A percentile compares a stretch with the other conserved stretches of the same genome.
These are phyloP conservation scores for Heteronetta atricapilla DNA, from an alignment of 2,113 vertebrate species.

Conservation along the genomic window DNA sequence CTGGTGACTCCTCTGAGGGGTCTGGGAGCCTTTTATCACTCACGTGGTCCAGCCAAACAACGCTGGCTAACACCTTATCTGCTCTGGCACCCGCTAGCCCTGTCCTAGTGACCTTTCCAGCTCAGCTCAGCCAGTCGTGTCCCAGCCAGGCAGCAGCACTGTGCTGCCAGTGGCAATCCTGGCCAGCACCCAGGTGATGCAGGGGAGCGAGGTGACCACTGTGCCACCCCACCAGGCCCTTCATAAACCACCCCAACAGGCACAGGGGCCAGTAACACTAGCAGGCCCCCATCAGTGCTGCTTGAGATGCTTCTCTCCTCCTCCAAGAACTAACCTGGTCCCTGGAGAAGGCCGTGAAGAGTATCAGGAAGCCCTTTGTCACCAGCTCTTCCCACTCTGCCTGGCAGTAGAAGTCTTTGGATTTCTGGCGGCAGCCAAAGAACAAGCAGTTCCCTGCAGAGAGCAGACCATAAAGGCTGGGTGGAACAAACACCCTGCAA, in stretches of 20 bases:
- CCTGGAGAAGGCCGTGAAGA: conserved; percentile 93
- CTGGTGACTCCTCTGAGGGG: neutral
- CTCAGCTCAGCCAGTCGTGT: neutral
- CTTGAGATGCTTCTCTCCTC: neutral
- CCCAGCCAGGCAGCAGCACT: neutral
- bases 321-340: conserved; percentile 85
- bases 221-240: neutral
- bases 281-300: neutral
- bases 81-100: neutral
- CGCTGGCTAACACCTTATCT: neutral
- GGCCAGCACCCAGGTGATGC: neutral
- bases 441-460: conserved; percentile 86
- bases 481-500: neutral
- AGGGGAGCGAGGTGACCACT: neutral
- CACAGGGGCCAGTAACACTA: neutral
- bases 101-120: neutral
- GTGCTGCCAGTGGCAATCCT: neutral
- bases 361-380: conserved; percentile 73
- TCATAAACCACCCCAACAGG: neutral
- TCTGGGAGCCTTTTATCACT: neutral
- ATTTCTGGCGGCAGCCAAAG: conserved; percentile 88
- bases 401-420: conserved; percentile 90
- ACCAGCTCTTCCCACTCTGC: conserved; percentile 86
- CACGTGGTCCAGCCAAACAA: neutral
- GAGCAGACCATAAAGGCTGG: neutral